Conservation (phyloP, 2,888 invertebrate species). For the Brenthis daphne region DNA sequence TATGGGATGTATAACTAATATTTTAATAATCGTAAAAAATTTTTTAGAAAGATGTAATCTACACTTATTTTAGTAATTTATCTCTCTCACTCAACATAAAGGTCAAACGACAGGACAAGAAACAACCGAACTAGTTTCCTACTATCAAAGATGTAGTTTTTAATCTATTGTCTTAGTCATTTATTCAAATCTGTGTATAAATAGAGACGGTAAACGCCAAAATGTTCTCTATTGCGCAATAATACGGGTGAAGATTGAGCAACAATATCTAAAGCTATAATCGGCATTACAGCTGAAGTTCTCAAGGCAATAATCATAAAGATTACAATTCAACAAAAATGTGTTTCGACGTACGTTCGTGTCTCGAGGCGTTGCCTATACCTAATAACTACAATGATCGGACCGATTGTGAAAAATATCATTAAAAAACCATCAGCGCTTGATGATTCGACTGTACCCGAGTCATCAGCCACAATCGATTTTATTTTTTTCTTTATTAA, state of each 20-base stretch:
- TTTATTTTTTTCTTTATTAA: slow-evolving; percentile 72
- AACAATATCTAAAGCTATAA: slow-evolving; percentile 6
- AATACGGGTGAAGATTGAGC: background rate
- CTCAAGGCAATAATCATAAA: slow-evolving; percentile 34
- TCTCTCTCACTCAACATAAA: slow-evolving; percentile 1
- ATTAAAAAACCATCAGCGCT: slow-evolving; percentile 82
- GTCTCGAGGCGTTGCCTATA: slow-evolving; percentile 74
- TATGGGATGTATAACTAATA: too few relatives aligned
- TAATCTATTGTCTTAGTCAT: slow-evolving; percentile 16
- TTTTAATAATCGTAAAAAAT: background rate
- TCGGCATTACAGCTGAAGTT: slow-evolving; percentile 26
- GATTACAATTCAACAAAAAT: slow-evolving; percentile 36
- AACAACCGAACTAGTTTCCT: slow-evolving; percentile 25
- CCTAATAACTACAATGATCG: slow-evolving; percentile 81
- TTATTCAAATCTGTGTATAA: slow-evolving; percentile 10
- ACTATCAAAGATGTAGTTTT: slow-evolving; percentile 25
- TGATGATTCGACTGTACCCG: slow-evolving; percentile 76
- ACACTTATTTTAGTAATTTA: background rate
- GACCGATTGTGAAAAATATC: slow-evolving; percentile 82
- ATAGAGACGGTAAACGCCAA: background rate
- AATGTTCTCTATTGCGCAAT: background rate
- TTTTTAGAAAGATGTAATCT: background rate
- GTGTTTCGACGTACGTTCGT: slow-evolving; percentile 37
- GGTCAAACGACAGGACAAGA: slow-evolving; percentile 11
- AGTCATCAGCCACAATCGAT: slow-evolving; percentile 79